Base-by-base conservation (phyloP, 2,797 vertebrate genomes). In the Alfaro cultratus region DNA sequence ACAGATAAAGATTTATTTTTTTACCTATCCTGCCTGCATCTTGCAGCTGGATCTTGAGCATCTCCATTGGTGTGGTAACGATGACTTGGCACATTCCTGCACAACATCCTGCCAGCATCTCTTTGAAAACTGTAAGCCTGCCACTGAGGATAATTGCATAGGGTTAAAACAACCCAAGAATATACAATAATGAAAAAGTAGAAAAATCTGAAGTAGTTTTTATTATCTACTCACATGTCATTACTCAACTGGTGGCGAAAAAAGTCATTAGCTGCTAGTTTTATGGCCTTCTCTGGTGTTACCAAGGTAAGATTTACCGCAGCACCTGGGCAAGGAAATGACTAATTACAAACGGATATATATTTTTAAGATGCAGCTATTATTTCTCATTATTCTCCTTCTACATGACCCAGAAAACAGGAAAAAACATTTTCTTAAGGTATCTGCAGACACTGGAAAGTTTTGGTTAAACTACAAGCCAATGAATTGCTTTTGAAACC, bases 1-100 rank as follows among this genome's bases (percentile, higher is more conserved):
- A 26, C 0, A 15, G 26, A 12, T 43, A 43, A n/a, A n/a, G 23
- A 45, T 45, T 16, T 23, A 21, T 57, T 2, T 43, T 43, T 43
- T 72, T 86, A 97, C 97, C 95, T 46, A 97, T 91, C 86, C 97
- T 93, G 78, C 96, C 96, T 53, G 96, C 96, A 87, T 97, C 97
- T 86, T 97, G 97, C 74, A 97, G 83, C 92, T 97, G 96, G 76
- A 97, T 97, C 93, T 97, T 97, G 1, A 97, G 95, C 97, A 97
- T 97, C 88, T 97, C 97, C 96, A 97, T 97, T 0, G 97, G 97
- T 9, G 96, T 96, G 46, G 97, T 97, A 74, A 97, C 72, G 57
- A 94, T 93, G 41, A 97, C 97, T 83, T 97, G 96, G 85, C 97
- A 97, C 91, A 96, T 95, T 74, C 97, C 97, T 39, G 96, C 96